Conservation (phyloP, 64 coral and sea anemone species). For the Hydrozoanthus tunicans region DNA sequence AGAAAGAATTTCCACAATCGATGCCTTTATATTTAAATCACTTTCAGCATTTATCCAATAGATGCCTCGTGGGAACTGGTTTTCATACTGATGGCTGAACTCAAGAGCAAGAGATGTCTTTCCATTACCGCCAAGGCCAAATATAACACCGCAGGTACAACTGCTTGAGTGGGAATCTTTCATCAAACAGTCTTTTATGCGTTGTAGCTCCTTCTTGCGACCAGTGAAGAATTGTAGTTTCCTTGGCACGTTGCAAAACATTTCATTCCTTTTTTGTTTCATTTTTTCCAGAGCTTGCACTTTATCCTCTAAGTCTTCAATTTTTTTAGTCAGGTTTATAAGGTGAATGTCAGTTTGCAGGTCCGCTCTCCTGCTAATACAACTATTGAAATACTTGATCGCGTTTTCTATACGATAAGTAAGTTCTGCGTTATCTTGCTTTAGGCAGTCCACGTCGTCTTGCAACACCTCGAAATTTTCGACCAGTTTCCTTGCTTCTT, state of each 20-base stretch:
- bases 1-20: slow-evolving; percentile 21
- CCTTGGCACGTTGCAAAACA: neutral
- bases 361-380: neutral
- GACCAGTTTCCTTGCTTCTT: neutral
- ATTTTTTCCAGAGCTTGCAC: neutral
- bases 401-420: neutral
- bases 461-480: neutral
- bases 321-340: neutral
- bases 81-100: no score
- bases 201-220: neutral
- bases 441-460: neutral
- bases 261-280: neutral
- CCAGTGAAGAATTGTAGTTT: neutral
- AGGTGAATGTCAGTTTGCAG: neutral
- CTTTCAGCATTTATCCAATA: neutral
- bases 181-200: neutral
- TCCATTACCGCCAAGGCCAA: neutral
- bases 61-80: neutral
- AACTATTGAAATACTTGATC: neutral
- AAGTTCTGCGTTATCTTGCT: neutral
- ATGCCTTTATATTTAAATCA: slow-evolving; percentile 1
- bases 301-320: neutral
- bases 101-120: no score
- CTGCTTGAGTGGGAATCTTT: neutral
- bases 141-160: slow-evolving; percentile 2